A percentile compares a stretch with the other conserved stretches of the same genome.
Evolutionary conservation across 2,113 vertebrate species (phyloP).

Genomic region (Podarcis raffonei): DNA sequence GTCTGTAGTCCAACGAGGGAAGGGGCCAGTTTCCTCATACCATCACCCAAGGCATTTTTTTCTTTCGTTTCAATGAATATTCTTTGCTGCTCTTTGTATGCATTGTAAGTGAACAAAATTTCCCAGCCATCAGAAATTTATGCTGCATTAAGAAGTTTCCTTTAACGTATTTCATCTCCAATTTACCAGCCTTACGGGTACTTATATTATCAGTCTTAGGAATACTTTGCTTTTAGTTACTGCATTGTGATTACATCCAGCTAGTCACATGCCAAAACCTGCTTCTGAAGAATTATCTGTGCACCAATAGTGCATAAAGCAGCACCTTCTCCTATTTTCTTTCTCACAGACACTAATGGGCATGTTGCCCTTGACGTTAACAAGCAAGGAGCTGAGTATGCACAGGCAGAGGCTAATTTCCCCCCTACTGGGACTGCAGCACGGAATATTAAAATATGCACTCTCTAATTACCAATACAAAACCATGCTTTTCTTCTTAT

Average conservation of each 20-base stretch:
- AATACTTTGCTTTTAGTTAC: neutral
- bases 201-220: neutral
- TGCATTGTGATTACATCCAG: neutral
- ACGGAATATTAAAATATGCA: neutral
- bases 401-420: neutral
- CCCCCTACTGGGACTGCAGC: neutral
- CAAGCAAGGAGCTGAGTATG: neutral
- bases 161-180: neutral
- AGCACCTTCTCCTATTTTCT: neutral
- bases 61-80: no score
- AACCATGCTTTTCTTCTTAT: neutral
- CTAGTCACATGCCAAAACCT: neutral
- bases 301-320: neutral
- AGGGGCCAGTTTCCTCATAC: neutral
- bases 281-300: conserved; percentile 4
- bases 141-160: neutral
- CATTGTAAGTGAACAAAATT: neutral
- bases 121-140: neutral
- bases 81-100: neutral
- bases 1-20: neutral
- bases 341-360: neutral
- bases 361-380: neutral
- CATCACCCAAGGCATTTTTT: neutral
- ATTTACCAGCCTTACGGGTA: neutral
- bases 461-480: conserved; percentile 17